Evolutionary conservation across 2,113 vertebrate genomes (phyloP).

Genomic region (Alethe castanea): DNA sequence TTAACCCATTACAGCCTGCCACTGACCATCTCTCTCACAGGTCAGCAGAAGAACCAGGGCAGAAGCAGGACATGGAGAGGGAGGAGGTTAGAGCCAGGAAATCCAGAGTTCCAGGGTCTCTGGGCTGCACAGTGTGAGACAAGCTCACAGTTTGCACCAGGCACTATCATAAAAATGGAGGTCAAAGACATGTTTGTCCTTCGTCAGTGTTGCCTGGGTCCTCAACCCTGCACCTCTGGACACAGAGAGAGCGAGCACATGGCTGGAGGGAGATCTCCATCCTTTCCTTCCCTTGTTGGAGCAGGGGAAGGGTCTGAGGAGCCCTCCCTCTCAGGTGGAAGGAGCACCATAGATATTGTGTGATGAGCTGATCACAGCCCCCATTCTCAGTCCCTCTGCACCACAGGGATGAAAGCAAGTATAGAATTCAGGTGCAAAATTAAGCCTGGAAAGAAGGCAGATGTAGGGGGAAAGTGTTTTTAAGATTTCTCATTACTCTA

Average conservation of each 20-base stretch:
- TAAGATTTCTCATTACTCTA: not conserved
- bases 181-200: not conserved
- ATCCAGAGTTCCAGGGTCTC: not conserved
- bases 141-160: fast-evolving
- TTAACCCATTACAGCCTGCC: not conserved
- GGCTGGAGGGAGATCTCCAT: not conserved
- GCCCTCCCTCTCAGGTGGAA: not conserved
- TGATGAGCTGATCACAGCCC: not conserved
- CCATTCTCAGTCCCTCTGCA: not conserved
- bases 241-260: not conserved
- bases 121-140: not conserved
- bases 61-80: not conserved
- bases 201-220: not conserved
- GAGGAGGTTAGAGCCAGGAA: not conserved
- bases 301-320: not conserved
- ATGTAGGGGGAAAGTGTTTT: not conserved
- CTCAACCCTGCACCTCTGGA: not conserved
- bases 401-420: not conserved
- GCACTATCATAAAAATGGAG: not conserved
- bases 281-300: not conserved
- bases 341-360: not conserved
- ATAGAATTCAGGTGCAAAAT: not conserved
- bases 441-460: not conserved
- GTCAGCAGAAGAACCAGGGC: not conserved
- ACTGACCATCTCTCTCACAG: not conserved